Conservation (phyloP, 2,888 invertebrate species). For the Hirtodrosophila alboralis region DNA sequence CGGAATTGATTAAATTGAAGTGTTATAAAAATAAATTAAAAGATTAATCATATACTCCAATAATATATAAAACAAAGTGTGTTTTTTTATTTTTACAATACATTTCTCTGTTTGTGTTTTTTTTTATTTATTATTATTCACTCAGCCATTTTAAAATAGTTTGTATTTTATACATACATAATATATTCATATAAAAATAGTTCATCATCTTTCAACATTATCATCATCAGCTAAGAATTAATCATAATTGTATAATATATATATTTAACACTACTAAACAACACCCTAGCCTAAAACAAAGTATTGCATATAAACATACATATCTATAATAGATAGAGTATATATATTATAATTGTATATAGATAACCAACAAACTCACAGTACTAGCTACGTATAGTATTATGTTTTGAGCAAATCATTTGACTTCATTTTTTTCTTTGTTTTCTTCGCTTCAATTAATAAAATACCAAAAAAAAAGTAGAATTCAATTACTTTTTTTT, state of each 20-base stretch:
- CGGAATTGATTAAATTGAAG: too few species aligned
- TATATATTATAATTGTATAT: constrained; percentile 34
- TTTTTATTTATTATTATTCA: constrained; percentile 62
- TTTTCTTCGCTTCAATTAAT: constrained; percentile 12
- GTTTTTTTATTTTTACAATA: constrained; percentile 3
- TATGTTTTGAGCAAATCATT: constrained; percentile 62
- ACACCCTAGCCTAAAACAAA: constrained; percentile 77
- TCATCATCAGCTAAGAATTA: constrained; percentile 48
- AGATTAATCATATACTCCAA: neutral
- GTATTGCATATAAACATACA: constrained; percentile 55
- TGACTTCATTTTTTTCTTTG: constrained; percentile 45
- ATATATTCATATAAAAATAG: constrained; percentile 70
- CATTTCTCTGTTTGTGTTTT: too few species aligned
- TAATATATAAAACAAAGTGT: neutral
- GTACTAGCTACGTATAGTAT: constrained; percentile 37
- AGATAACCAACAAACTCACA: constrained; percentile 56
- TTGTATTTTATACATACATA: constrained; percentile 58
- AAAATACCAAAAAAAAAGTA: constrained; percentile 53
- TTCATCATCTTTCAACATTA: constrained; percentile 48
- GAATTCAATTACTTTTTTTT: constrained; percentile 63
- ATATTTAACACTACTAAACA: constrained; percentile 56
- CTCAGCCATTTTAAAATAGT: constrained; percentile 70
- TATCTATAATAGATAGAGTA: constrained; percentile 22
- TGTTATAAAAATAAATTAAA: too few species aligned
- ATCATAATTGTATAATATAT: constrained; percentile 26